Base-by-base conservation (phyloP, 2,113 vertebrate genomes). In the Psephotus haematonotus region DNA sequence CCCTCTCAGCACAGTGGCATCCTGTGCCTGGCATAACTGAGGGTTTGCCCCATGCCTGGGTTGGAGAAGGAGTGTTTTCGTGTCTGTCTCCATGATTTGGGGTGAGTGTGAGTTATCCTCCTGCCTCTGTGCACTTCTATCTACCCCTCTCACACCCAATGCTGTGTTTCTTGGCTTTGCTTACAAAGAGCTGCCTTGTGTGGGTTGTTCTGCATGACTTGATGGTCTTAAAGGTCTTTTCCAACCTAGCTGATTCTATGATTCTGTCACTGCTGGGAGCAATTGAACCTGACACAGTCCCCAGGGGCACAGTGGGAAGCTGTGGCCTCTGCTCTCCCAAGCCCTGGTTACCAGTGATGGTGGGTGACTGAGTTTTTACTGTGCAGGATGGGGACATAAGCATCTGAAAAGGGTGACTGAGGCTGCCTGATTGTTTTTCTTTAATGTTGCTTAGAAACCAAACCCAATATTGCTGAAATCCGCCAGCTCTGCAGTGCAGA, bases 401-500 rank as follows among this genome's bases (percentile, higher is more conserved):
- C 52, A 17, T 20, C 75, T 41, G 16, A 10, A 49, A 31, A 23
- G 11, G 64, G 65, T 6, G 7, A 27, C 0, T 53, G 57, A 83
- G 67, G 82, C 62, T 90, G 92, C 92, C 82, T 94, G 79, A 52
- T 31, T 28, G 43, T 67, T 12, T 35, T 74, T 43, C 65, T 94
- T 65, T 55, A 95, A 91, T 93, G 95, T 95, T 96, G 96, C 96
- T 95, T 96, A 47, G 92, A 96, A 92, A 96, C 89, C 95, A 94
- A 96, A 96, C 91, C 87, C 91, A 92, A 50, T 97, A 80, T 96
- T 89, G 49, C 65, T 41, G 18, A 92, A 80, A 91, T 96, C 85
- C 17, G 44, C 84, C 84, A 87, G 90, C 79, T 95, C 96, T 78
- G 95, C 97, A 95, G 96, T 95, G 97, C 97, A 95, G 96, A 95